Percentiles rank a stretch among this genome's conserved stretches.
These are phyloP conservation scores for Unio delphinus DNA, from an alignment of 2,888 invertebrate species.

Conservation along the genomic window DNA sequence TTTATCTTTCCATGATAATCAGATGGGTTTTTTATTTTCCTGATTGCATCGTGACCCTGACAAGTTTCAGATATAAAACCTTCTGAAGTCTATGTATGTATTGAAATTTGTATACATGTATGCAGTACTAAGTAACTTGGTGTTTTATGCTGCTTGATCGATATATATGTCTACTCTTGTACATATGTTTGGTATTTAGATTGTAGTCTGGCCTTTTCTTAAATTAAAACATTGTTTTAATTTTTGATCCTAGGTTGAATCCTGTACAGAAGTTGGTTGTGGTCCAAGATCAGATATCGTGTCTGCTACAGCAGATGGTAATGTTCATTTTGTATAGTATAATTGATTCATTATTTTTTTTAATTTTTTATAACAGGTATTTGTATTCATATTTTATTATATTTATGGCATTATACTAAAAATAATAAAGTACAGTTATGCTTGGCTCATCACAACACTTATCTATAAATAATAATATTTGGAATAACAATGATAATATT, in stretches of 20 bases:
- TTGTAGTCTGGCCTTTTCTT: background rate
- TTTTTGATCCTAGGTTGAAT: slow-evolving; percentile 79
- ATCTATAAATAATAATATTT: no score
- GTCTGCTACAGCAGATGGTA: slow-evolving; percentile 78
- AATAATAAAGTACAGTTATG: no score
- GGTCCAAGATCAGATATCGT: slow-evolving; percentile 81
- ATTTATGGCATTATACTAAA: no score
- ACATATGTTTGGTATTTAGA: background rate
- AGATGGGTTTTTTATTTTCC: no score
- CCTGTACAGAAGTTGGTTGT: slow-evolving; percentile 84
- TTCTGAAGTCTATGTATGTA: slow-evolving; percentile 1
- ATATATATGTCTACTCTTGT: background rate
- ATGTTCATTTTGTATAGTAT: slow-evolving; percentile 5
- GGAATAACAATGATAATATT: no score
- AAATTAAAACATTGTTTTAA: background rate
- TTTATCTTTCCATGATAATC: no score
- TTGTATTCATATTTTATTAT: no score
- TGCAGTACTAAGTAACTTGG: no score
- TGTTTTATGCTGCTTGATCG: background rate
- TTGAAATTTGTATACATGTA: slow-evolving; percentile 1
- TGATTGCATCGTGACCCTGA: no score
- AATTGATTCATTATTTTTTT: background rate
- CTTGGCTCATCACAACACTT: no score
- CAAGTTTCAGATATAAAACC: no score
- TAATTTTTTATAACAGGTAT: background rate